Base-by-base conservation (phyloP, 2,113 vertebrate species). In the Thamnophis sirtalis region DNA sequence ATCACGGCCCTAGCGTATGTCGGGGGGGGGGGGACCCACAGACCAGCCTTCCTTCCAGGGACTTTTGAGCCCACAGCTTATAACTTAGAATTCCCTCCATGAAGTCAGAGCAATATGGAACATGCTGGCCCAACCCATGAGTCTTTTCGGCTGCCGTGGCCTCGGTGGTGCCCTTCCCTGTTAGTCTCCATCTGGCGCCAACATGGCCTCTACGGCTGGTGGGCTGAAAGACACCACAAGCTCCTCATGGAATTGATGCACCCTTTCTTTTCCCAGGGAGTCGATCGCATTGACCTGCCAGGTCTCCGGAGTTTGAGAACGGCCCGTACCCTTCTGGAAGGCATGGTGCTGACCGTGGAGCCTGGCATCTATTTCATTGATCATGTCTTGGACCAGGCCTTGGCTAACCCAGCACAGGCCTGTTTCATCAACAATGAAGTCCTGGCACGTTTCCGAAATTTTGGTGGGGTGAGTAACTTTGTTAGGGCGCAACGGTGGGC, bases 321-420 rank as follows among this genome's bases (percentile, higher is more conserved):
- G 0, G 97, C 98, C 0, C 98, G 98, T 9, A 89, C 50, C 91
- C 98, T 99, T 91, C 94, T 97, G 95, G 97, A 97, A 55, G 97
- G 98, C 94, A 99, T 99, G 99, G 99, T 99, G 91, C 98, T 99
- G 91, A 99, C 99, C 0, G 96, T 99, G 28, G 99, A 99, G 95
- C 99, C 99, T 0, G 99, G 99, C 89, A 98, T 99, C 93, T 99
- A 99, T 95, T 99, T 99, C 97, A 99, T 99, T 28, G 96, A 99
- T 95, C 98, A 96, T 94, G 97, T 99, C 19, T 97, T 99, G 96
- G 98, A 99, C 33, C 97, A 98, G 91, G 99, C 99, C 0, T 97
- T 99, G 92, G 95, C 88, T 0, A 95, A 98, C 89, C 97, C 98
- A 0, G 92, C 97, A 0, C 98, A 98, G 73, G 95, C 98, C 93